A percentile compares a stretch with the other conserved stretches of the same genome.
phyloP scores from a whole-genome alignment of 2,113 vertebrate species.

The Chlorocebus sabaeus region DNA sequence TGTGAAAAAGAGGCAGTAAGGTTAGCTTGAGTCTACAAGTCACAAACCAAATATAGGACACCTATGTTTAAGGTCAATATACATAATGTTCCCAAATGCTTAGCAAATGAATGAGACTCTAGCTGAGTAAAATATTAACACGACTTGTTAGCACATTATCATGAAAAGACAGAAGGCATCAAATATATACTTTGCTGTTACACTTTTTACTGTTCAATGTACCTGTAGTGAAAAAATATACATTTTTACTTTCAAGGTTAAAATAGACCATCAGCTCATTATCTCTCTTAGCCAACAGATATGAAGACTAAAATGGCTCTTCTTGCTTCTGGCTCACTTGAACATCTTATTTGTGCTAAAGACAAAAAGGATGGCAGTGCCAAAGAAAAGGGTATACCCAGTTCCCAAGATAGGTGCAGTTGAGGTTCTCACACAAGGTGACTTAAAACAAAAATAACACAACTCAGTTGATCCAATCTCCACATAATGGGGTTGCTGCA shows the following conservation, averaged over 20 bases:
- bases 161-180: conserved; percentile 79
- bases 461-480: neutral
- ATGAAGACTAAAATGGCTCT: conserved; percentile 50
- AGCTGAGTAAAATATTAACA: conserved; percentile 76
- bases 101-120: conserved; percentile 71
- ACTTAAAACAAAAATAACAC: conserved; percentile 33
- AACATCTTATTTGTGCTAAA: conserved; percentile 64
- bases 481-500: neutral
- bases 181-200: conserved; percentile 80
- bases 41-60: conserved; percentile 80
- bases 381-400: conserved; percentile 24
- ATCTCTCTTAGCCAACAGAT: conserved; percentile 53
- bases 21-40: conserved; percentile 78
- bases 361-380: conserved; percentile 44
- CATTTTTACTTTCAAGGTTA: conserved; percentile 74
- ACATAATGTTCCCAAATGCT: conserved; percentile 69
- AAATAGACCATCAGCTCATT: conserved; percentile 72
- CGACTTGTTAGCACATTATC: conserved; percentile 75
- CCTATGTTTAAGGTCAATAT: conserved; percentile 74
- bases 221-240: conserved; percentile 81
- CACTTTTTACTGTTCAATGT: conserved; percentile 57
- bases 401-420: neutral
- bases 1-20: conserved; percentile 82
- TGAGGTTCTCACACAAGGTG: conserved; percentile 3
- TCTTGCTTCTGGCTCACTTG: conserved; percentile 40